A percentile compares a stretch with the other conserved stretches of the same genome.
These are phyloP conservation scores for Heliornis fulica DNA, from an alignment of 2,113 vertebrate genomes.

Conservation along the genomic window DNA sequence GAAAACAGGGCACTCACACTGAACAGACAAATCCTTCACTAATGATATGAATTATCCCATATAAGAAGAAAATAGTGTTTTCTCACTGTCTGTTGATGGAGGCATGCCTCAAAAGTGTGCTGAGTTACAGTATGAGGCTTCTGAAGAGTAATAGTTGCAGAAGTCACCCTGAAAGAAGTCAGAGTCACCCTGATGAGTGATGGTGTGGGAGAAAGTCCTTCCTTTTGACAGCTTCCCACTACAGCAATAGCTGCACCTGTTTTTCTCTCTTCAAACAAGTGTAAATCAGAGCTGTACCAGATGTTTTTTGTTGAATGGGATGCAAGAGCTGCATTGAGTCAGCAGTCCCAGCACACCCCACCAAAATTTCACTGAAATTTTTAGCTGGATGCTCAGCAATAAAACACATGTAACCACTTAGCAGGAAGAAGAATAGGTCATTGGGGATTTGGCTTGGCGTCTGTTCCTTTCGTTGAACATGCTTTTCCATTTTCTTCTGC, in stretches of 20 bases:
- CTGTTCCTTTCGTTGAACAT: slow-evolving; percentile 15
- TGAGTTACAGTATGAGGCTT: not conserved
- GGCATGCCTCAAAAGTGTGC: not conserved
- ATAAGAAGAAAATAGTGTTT: not conserved
- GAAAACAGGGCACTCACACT: not conserved
- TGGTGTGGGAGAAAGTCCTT: not conserved
- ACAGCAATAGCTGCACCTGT: not conserved
- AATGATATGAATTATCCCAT: not conserved
- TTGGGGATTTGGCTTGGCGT: not conserved
- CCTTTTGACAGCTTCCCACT: not conserved
- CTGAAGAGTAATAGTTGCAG: not conserved
- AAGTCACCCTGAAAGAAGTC: too few relatives aligned
- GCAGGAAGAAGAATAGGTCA: slow-evolving; percentile 3
- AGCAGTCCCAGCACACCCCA: not conserved
- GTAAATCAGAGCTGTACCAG: slow-evolving; percentile 40
- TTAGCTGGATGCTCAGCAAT: slow-evolving; percentile 17
- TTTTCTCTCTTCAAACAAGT: slow-evolving; percentile 26
- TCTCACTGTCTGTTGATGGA: not conserved
- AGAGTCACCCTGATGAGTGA: not conserved
- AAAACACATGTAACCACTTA: slow-evolving; percentile 40
- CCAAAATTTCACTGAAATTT: slow-evolving; percentile 26
- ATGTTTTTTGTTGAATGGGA: slow-evolving; percentile 40
- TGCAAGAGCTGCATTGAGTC: slow-evolving; percentile 6
- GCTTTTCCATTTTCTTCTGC: slow-evolving; percentile 19
- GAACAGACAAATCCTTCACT: not conserved